Conservation (phyloP, 1,140 invertebrate species). For the Cyphomyrmex costatus region DNA sequence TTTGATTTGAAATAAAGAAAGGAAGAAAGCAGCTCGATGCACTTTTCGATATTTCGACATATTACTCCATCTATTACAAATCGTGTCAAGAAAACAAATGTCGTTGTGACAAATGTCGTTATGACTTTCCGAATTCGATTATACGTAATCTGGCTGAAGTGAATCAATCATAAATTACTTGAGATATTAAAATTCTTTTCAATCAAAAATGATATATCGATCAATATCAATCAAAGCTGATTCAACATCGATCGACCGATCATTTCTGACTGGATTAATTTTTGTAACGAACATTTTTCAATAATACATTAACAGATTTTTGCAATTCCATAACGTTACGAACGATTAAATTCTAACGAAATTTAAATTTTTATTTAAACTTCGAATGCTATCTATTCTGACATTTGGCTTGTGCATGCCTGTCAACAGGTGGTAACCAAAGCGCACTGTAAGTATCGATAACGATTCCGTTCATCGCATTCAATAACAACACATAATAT, state of each 20-base stretch:
- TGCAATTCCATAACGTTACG: neutral
- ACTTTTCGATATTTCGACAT: neutral
- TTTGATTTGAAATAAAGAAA: neutral
- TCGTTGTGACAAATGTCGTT: neutral
- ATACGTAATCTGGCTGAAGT: neutral
- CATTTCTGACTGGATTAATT: neutral
- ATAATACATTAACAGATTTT: slow-evolving; percentile 5
- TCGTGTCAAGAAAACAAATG: neutral
- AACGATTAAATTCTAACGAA: neutral
- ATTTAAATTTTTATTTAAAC: slow-evolving; percentile 21
- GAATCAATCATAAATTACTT: neutral
- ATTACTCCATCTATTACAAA: neutral
- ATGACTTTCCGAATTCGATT: slow-evolving; percentile 1
- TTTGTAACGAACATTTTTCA: neutral
- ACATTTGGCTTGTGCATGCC: slow-evolving; percentile 48
- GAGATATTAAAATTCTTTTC: neutral
- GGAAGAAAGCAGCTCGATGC: neutral
- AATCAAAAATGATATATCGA: too few relatives aligned
- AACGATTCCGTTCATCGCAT: neutral
- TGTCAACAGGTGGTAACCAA: slow-evolving; percentile 62
- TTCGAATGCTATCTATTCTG: neutral
- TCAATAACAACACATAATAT: slow-evolving; percentile 23
- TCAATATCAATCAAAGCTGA: too few relatives aligned
- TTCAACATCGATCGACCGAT: too few relatives aligned
- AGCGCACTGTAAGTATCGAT: slow-evolving; percentile 10